Conservation (phyloP, 2,888 invertebrate genomes). For the Crioceris asparagi region DNA sequence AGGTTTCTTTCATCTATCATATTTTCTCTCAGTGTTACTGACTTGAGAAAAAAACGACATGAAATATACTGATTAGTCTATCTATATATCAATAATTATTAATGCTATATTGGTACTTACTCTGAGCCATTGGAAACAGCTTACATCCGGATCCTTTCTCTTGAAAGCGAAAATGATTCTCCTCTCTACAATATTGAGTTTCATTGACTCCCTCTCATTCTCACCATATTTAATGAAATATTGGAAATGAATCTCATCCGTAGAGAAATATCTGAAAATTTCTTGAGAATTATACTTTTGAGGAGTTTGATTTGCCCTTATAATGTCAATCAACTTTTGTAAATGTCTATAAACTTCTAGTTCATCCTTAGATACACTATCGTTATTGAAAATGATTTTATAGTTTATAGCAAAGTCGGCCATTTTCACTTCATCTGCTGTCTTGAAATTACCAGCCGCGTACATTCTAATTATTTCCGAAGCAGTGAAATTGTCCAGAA, state of each 20-base stretch:
- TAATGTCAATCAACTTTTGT: slow-evolving; percentile 11
- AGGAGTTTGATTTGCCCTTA: slow-evolving; percentile 8
- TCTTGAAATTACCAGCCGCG: slow-evolving; percentile 12
- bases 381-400: slow-evolving; percentile 13
- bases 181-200: slow-evolving; percentile 14
- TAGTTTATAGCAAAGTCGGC: slow-evolving; percentile 13
- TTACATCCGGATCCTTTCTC: slow-evolving; percentile 3
- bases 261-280: slow-evolving; percentile 8
- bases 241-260: slow-evolving; percentile 8
- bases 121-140: slow-evolving; percentile 11
- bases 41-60: no score
- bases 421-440: slow-evolving; percentile 15
- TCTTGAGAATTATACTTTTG: slow-evolving; percentile 1
- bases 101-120: no score
- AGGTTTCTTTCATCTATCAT: no score
- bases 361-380: slow-evolving; percentile 9
- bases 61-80: no score
- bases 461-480: slow-evolving; percentile 13
- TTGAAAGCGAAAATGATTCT: slow-evolving; percentile 14
- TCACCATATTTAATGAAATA: slow-evolving; percentile 14
- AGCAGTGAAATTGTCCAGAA: slow-evolving; percentile 12
- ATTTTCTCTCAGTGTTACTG: no score
- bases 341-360: slow-evolving; percentile 11
- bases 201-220: slow-evolving; percentile 12
- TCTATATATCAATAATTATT: no score